Evolutionary conservation across 2,797 vertebrate species (phyloP).

Genomic region (Rhynchonycteris naso): DNA sequence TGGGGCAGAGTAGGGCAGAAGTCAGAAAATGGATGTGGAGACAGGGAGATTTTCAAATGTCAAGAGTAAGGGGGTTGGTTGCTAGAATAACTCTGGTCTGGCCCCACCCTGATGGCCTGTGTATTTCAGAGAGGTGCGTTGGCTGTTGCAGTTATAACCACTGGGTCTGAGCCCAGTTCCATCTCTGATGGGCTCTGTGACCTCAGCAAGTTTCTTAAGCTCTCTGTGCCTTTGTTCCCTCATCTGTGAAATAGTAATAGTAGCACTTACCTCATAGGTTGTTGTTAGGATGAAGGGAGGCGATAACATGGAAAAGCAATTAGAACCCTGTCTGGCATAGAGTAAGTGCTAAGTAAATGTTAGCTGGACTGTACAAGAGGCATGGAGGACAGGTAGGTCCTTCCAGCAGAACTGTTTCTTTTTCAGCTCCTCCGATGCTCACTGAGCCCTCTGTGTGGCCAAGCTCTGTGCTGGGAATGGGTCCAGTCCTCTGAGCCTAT

Average conservation of each 20-base stretch:
- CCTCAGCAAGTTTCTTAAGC: not conserved
- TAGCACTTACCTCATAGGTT: not conserved
- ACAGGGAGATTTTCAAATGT: not conserved
- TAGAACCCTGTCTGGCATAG: not conserved
- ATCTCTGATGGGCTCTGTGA: not conserved
- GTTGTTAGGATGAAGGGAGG: not conserved
- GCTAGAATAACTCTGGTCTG: not conserved
- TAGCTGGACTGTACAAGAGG: not conserved
- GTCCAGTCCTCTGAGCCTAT: not conserved
- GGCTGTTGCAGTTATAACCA: not conserved
- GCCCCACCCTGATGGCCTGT: not conserved
- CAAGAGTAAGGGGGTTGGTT: slow-evolving; percentile 11
- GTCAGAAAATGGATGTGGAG: slow-evolving; percentile 59
- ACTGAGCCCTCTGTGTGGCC: not conserved
- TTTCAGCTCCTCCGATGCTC: not conserved
- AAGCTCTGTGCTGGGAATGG: not conserved
- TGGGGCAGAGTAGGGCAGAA: slow-evolving; percentile 44
- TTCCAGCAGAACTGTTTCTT: not conserved
- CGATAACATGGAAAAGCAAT: not conserved
- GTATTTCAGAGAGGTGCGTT: not conserved
- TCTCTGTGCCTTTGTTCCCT: not conserved
- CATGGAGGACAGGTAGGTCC: not conserved
- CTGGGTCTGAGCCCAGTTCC: not conserved
- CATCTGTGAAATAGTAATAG: not conserved
- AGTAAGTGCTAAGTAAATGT: not conserved